Percentiles rank a stretch among this genome's conserved stretches.
phyloP scores from a whole-genome alignment of 2,113 vertebrate species.

The Martes martes region DNA sequence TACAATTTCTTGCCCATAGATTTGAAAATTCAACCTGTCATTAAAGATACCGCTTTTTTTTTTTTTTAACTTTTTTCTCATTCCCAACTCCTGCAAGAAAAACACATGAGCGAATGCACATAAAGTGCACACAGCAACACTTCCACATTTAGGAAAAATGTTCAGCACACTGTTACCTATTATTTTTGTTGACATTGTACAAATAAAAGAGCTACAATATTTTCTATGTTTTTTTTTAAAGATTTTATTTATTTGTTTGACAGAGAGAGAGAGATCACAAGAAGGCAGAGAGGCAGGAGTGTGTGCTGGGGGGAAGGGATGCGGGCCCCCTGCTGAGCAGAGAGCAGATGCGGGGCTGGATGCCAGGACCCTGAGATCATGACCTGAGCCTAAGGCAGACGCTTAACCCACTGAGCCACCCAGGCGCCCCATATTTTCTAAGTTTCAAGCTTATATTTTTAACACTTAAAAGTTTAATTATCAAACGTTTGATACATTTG shows the following conservation, averaged over 20 bases:
- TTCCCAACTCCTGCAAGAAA: not conserved
- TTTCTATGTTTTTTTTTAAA: not conserved
- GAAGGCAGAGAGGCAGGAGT: too few species aligned
- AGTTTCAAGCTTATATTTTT: not conserved
- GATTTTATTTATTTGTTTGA: too few species aligned
- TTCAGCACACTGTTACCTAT: not conserved
- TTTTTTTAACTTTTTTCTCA: not conserved
- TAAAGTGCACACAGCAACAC: rapidly evolving
- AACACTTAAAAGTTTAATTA: not conserved
- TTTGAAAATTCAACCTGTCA: not conserved
- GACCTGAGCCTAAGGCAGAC: too few species aligned
- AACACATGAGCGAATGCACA: not conserved
- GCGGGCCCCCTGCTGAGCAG: too few species aligned
- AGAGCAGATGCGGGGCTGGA: too few species aligned
- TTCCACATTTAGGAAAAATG: not conserved
- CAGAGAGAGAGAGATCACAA: too few species aligned
- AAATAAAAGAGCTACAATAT: not conserved
- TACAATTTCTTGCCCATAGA: not conserved
- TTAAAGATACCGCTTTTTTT: not conserved
- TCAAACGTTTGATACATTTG: not conserved
- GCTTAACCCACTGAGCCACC: too few species aligned
- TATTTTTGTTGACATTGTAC: not conserved
- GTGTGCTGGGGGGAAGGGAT: too few species aligned
- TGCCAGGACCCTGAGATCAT: too few species aligned
- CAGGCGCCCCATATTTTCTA: not conserved